Conservation (phyloP, 2,113 vertebrate species). For the Amblyornis subalaris region DNA sequence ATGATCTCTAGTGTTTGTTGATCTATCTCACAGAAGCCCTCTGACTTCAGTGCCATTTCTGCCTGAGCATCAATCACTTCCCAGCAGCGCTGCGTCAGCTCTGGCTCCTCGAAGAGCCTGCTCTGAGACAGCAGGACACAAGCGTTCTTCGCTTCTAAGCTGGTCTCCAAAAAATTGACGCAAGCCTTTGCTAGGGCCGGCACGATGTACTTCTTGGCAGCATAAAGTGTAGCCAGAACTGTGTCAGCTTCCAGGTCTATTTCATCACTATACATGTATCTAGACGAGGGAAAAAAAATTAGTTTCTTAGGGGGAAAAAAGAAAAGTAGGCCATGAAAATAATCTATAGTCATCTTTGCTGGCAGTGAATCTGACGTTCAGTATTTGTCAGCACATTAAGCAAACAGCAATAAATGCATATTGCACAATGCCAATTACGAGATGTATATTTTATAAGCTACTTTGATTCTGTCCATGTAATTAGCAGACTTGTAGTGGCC, state of each 20-base stretch:
- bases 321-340: neutral
- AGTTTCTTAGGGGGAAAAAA: neutral
- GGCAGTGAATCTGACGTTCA: neutral
- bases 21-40: slow-evolving; percentile 94
- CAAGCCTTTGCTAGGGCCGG: slow-evolving; percentile 91
- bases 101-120: slow-evolving; percentile 94
- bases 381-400: slow-evolving; percentile 25
- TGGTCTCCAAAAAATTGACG: slow-evolving; percentile 93
- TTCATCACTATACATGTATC: slow-evolving; percentile 97
- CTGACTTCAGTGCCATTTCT: slow-evolving; percentile 88
- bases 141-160: slow-evolving; percentile 92
- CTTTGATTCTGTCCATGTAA: slow-evolving; percentile 46
- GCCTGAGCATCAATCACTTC: slow-evolving; percentile 97
- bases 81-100: slow-evolving; percentile 95
- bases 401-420: neutral
- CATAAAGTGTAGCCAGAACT: slow-evolving; percentile 92
- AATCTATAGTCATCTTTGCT: neutral
- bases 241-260: slow-evolving; percentile 95
- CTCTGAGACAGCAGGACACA: slow-evolving; percentile 96
- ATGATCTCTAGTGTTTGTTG: slow-evolving; percentile 89
- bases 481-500: slow-evolving; percentile 53
- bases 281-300: slow-evolving; percentile 26
- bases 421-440: slow-evolving; percentile 25
- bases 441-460: slow-evolving; percentile 62
- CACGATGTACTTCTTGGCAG: slow-evolving; percentile 98